These are phyloP conservation scores for Pithys albifrons DNA, from an alignment of 2,113 vertebrate species.

Conservation along the genomic window DNA sequence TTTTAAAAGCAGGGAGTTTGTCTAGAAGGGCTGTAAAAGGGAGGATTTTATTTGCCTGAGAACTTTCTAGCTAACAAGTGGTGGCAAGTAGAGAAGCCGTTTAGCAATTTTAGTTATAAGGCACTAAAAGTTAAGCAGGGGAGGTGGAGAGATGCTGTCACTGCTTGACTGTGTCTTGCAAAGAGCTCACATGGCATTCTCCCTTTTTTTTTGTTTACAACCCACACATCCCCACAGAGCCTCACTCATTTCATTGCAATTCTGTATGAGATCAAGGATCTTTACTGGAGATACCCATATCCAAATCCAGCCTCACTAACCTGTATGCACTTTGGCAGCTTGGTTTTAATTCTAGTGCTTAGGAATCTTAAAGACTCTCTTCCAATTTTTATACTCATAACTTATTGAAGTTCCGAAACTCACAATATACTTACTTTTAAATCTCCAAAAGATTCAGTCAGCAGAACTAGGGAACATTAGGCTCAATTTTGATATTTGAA, in stretches of 20 bases:
- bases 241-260: neutral
- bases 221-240: neutral
- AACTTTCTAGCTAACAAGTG: neutral
- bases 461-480: neutral
- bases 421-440: neutral
- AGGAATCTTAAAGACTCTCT: neutral
- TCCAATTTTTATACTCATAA: neutral
- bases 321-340: neutral
- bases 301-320: neutral
- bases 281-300: neutral
- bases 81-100: neutral
- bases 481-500: neutral
- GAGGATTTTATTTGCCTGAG: neutral
- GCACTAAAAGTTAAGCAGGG: neutral
- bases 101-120: neutral
- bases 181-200: fast-evolving
- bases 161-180: neutral
- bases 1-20: neutral
- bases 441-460: neutral
- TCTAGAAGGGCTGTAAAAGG: neutral
- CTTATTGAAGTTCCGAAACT: neutral
- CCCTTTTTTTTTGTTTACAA: neutral
- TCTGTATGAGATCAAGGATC: neutral
- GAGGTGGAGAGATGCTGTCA: neutral
- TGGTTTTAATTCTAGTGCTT: neutral